Evolutionary conservation across 2,113 vertebrate species (phyloP).

Genomic region (Dolichallabes microphthalmus): DNA sequence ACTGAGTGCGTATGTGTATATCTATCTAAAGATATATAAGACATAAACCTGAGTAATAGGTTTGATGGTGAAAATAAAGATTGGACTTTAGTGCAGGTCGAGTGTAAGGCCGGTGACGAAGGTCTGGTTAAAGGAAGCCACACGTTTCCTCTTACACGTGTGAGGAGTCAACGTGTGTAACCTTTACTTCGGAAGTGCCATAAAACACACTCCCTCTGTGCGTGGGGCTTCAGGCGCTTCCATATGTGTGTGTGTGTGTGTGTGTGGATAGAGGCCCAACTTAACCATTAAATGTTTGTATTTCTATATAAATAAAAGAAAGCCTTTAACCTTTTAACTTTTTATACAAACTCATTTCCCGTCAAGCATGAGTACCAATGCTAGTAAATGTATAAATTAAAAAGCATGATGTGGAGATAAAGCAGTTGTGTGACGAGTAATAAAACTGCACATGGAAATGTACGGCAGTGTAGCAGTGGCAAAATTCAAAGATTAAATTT

Average conservation of each 20-base stretch:
- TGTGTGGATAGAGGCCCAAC: neutral
- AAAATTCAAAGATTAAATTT: too few relatives aligned
- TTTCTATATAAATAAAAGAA: too few relatives aligned
- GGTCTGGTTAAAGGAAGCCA: neutral
- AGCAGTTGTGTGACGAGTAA: neutral
- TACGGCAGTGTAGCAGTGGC: too few relatives aligned
- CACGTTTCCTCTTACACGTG: neutral
- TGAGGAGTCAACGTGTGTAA: neutral
- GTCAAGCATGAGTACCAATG: too few relatives aligned
- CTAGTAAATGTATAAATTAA: neutral
- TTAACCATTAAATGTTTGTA: neutral
- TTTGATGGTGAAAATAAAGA: too few relatives aligned
- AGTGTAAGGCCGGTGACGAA: neutral
- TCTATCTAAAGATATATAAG: too few relatives aligned
- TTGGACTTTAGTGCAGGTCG: too few relatives aligned
- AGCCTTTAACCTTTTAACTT: too few relatives aligned
- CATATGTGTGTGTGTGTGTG: constrained; percentile 5
- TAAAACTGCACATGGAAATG: too few relatives aligned
- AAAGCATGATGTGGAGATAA: neutral
- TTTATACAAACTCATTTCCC: too few relatives aligned
- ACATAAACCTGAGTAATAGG: too few relatives aligned
- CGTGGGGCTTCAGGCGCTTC: constrained; percentile 22
- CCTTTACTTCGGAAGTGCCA: constrained; percentile 37
- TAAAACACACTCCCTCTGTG: constrained; percentile 40
- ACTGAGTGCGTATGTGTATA: too few relatives aligned